Base-by-base conservation (phyloP, 2,797 vertebrate species). In the Iguana delicatissima region DNA sequence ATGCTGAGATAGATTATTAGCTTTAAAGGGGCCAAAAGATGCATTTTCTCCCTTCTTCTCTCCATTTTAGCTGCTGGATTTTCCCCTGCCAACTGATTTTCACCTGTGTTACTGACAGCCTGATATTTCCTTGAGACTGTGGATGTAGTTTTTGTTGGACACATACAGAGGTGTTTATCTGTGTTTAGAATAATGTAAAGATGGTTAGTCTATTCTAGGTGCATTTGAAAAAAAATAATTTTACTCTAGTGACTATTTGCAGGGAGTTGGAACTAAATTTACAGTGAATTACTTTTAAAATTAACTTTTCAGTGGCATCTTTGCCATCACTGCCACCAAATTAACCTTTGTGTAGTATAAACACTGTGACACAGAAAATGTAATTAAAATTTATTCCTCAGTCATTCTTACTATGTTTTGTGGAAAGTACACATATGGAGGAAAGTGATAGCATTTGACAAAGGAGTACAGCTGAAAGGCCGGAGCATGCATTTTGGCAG, bases 91-190 rank as follows among this genome's bases (percentile, higher is more conserved):
- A 59, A 59, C 32, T 57, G 52, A 81, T 57, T 62, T 57, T 85
- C 85, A 3, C n/a, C 90, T 74, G 87, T 0, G 13, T 84, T 91
- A 67, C 83, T 69, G 87, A 0, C 1, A 94, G 85, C 62, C 52
- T 84, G 89, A 90, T 86, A 80, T 76, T 64, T 55, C 50, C 86
- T 92, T 86, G 59, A 90, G 85, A 90, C 73, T 92, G 91, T 92
- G 89, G 32, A 85, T 55, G 88, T 88, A 80, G 74, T 86, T 73
- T 62, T 52, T 91, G 92, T 88, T 64, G 57, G 91, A 69, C 18
- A 89, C 2, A 77, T 57, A 13, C 55, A 57, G 55, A 57, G 55
- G 14, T 57, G 14, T 57, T 10, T 57, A 14, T 57, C 10, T 57
- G 55, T 14, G 55, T 57, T 13, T 57, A 57, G 55, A 57, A 57